Percentiles rank a stretch among this genome's conserved stretches.
Evolutionary conservation across 2,888 invertebrate genomes (phyloP).

Genomic region (Prenolepis imparis): DNA sequence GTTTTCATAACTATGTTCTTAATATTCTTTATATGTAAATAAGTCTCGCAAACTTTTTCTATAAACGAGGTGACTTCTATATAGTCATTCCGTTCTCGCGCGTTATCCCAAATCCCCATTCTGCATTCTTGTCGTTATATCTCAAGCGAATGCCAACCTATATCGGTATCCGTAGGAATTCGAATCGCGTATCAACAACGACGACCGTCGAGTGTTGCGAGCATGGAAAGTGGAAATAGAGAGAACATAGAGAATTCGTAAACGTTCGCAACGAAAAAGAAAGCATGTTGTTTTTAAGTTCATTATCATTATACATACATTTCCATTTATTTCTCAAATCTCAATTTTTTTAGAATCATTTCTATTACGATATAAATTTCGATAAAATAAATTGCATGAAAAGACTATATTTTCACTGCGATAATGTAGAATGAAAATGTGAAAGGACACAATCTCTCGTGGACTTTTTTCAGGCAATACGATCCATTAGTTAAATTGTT

Average conservation of each 20-base stretch:
- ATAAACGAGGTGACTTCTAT: not conserved
- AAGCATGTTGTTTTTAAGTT: not conserved
- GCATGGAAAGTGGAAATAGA: slow-evolving; percentile 30
- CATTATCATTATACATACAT: not conserved
- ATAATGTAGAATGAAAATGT: slow-evolving; percentile 24
- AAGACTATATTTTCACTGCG: not conserved
- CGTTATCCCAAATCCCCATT: slow-evolving; percentile 30
- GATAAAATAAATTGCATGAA: not conserved
- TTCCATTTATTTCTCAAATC: not conserved
- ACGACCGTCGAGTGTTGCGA: not conserved
- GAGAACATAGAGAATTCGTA: not conserved
- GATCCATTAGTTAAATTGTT: slow-evolving; percentile 85
- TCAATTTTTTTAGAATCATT: not conserved
- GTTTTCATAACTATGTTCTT: not conserved
- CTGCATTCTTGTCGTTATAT: slow-evolving; percentile 20
- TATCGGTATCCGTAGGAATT: slow-evolving; percentile 48
- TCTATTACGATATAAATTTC: not conserved
- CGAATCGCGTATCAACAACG: slow-evolving; percentile 50
- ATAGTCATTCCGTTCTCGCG: not conserved
- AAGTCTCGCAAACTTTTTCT: not conserved
- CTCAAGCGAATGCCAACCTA: slow-evolving; percentile 45
- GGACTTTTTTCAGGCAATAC: slow-evolving; percentile 74
- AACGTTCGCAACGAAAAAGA: not conserved
- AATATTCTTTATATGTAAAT: not conserved
- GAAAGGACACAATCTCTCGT: slow-evolving; percentile 51